A percentile compares a stretch with the other conserved stretches of the same genome.
Conservation (phyloP, 2,113 vertebrate species). For the Rynchops niger region DNA sequence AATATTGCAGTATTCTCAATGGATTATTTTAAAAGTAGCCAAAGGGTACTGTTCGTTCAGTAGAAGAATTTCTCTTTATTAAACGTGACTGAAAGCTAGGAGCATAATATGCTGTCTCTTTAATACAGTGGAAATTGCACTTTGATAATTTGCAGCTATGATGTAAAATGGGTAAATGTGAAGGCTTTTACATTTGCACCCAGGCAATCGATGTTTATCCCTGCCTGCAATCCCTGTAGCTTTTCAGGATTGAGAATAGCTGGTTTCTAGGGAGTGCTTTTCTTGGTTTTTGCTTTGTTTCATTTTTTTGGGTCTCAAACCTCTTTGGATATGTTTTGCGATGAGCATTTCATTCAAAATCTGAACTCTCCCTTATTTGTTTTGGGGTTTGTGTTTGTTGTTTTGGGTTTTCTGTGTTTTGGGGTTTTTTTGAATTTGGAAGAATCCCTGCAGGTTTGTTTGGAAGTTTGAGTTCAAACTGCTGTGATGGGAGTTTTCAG, state of each 20-base stretch:
- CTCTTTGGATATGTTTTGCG: neutral
- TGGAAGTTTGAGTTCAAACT: neutral
- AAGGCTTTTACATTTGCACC: neutral
- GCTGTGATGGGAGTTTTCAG: neutral
- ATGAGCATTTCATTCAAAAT: neutral
- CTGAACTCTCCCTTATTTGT: neutral
- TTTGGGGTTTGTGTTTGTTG: neutral
- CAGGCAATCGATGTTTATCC: neutral
- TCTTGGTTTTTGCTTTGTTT: neutral
- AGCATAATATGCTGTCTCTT: constrained; percentile 1
- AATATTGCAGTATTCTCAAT: constrained; percentile 34
- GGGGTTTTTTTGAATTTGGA: neutral
- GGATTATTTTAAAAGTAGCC: constrained; percentile 58
- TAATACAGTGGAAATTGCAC: constrained; percentile 42
- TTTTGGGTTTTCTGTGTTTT: no score
- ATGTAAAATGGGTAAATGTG: neutral
- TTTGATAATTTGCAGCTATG: constrained; percentile 45
- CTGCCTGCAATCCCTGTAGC: neutral
- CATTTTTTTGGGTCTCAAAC: neutral
- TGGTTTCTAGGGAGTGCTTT: neutral
- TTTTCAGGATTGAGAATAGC: neutral
- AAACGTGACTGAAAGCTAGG: constrained; percentile 54
- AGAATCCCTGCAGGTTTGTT: neutral
- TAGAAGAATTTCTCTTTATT: constrained; percentile 60
- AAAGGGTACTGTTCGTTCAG: constrained; percentile 27